Conservation (phyloP, 2,797 vertebrate genomes). For the Triplophysa yarkandensis region DNA sequence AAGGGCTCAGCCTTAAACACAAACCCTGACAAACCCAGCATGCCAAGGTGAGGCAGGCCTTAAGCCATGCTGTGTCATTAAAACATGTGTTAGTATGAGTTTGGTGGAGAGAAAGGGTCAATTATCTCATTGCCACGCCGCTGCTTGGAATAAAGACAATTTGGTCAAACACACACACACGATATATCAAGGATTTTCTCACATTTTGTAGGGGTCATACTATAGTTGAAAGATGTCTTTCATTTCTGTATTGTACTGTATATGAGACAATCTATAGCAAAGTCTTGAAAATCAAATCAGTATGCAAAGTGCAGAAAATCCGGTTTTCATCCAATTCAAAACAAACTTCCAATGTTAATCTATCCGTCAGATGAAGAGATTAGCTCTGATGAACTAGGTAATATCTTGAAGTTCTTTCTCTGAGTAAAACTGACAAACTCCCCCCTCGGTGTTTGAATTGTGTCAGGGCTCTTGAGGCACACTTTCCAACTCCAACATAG, state of each 20-base stretch:
- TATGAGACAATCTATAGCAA: background rate
- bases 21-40: conserved; percentile 7
- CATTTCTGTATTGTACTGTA: background rate
- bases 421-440: conserved; percentile 20
- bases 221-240: background rate
- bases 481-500: background rate
- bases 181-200: conserved; percentile 12
- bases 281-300: conserved; percentile 14
- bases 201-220: background rate
- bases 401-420: background rate
- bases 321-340: conserved; percentile 7
- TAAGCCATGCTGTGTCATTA: conserved; percentile 45
- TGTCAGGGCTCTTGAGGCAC: conserved; percentile 7
- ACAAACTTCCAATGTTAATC: conserved; percentile 23
- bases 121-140: conserved; percentile 57
- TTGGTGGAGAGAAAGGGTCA: conserved; percentile 50
- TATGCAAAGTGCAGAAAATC: conserved; percentile 9
- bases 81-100: conserved; percentile 49
- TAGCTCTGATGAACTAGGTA: conserved; percentile 31
- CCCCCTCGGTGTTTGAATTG: conserved; percentile 8
- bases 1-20: conserved; percentile 21
- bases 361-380: conserved; percentile 37
- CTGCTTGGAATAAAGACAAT: conserved; percentile 44
- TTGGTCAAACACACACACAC: conserved; percentile 12
- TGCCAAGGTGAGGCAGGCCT: conserved; percentile 55